These are phyloP conservation scores for Hyalella azteca DNA, from an alignment of 2,888 invertebrate genomes.

Conservation along the genomic window DNA sequence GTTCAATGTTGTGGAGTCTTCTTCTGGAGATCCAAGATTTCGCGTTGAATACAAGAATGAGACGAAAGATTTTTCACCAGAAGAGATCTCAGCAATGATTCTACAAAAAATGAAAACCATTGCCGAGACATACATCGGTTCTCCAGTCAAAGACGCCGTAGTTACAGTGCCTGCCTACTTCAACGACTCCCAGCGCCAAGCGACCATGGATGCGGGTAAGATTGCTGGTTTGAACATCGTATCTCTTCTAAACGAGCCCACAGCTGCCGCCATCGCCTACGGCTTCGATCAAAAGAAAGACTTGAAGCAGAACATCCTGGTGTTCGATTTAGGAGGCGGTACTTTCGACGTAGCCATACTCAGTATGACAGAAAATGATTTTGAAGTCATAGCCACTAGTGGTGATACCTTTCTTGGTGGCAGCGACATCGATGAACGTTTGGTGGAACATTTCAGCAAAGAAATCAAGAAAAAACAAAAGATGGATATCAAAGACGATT, in stretches of 20 bases:
- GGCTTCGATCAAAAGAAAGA: not conserved
- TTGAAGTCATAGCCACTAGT: not conserved
- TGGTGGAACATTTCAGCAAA: constrained; percentile 17
- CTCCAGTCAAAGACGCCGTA: constrained; percentile 4
- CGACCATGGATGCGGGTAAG: constrained; percentile 29
- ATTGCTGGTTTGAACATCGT: constrained; percentile 4
- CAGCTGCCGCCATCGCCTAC: constrained; percentile 28
- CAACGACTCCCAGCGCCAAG: constrained; percentile 67
- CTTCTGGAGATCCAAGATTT: not conserved
- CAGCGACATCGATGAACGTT: not conserved
- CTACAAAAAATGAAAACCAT: not conserved
- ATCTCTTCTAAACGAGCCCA: not conserved
- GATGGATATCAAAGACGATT: not conserved
- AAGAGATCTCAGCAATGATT: constrained; percentile 5
- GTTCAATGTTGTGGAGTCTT: not conserved
- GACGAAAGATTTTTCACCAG: not conserved
- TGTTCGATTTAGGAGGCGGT: constrained; percentile 24
- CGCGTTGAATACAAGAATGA: not conserved
- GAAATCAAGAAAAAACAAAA: not conserved
- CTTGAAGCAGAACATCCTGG: not conserved
- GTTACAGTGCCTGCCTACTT: constrained; percentile 76
- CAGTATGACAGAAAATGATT: not conserved
- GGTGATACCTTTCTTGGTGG: constrained; percentile 17
- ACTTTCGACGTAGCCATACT: constrained; percentile 26
- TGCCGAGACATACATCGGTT: not conserved